These are phyloP conservation scores for Crypturellus undulatus DNA, from an alignment of 2,113 vertebrate genomes.

Conservation along the genomic window DNA sequence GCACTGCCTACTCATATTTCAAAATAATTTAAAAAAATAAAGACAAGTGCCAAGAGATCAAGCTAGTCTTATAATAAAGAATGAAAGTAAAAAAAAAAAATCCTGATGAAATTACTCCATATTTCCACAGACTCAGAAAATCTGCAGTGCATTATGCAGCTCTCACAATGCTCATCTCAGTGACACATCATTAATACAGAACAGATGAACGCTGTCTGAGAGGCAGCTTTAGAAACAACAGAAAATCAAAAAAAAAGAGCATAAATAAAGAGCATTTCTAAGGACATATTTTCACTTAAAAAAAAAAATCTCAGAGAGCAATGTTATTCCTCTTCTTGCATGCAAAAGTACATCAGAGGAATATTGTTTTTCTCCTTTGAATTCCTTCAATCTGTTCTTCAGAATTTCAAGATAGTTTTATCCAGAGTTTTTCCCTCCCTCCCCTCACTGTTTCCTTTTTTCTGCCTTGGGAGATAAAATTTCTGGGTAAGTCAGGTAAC, in stretches of 20 bases:
- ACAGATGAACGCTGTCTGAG: background rate
- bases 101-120: background rate
- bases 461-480: background rate
- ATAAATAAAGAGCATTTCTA: background rate
- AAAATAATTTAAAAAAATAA: background rate
- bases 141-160: background rate
- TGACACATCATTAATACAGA: background rate
- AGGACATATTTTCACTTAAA: background rate
- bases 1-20: background rate
- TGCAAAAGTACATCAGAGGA: background rate
- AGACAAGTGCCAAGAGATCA: background rate
- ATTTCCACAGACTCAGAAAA: background rate
- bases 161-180: background rate
- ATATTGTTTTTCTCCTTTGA: background rate
- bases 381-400: background rate
- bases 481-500: background rate
- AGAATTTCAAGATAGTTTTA: background rate
- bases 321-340: background rate
- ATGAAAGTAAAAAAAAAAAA: background rate
- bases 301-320: background rate
- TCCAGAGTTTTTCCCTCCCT: background rate
- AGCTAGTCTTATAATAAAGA: background rate
- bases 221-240: background rate
- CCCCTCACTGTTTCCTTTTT: background rate
- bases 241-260: background rate